Base-by-base conservation (phyloP, 2,113 vertebrate species). In the Brienomyrus brachyistius region DNA sequence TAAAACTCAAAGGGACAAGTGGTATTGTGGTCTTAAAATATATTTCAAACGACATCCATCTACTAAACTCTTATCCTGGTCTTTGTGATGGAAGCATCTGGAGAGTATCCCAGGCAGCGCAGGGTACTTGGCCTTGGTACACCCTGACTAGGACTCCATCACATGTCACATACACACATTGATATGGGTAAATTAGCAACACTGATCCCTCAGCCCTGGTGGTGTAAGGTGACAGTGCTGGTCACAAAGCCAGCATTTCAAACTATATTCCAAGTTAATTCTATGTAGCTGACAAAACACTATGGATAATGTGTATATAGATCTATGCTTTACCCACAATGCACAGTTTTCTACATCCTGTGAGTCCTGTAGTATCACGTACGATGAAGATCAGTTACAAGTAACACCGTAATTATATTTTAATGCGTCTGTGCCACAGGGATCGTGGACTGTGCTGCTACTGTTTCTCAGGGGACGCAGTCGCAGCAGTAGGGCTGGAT, bases 401-500 rank as follows among this genome's bases (percentile, higher is more conserved):
- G 43, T 17, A 47, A 4, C 43, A 23, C 40, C 45, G 23, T 40
- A 85, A 85, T 85, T 23, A 85, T 86, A 51, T 86, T 86, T 86
- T 50, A 51, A 50, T 15, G 45, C n/a, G 23, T 86, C 47, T 51
- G 23, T 86, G 23, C 48, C 48, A 8, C 48, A 51, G 4, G 3
- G 48, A 51, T 50, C 45, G 27, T 86, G 23, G 83, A 86, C 23
- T 23, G 47, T 50, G 47, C 23, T n/a, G 45, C 82, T 85, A n/a
- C 47, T 85, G 43, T 85, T 50, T 48, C 19, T 45, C 23, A 4
- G 35, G 70, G 74, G 45, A 85, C 1, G 21, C 7, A 45, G 47
- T 7, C 19, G 15, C 27, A 35, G 47, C 88, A 35, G 59, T 66
- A 88, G 47, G 45, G 90, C 91, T 91, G 90, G 91, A 91, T 17